Base-by-base conservation (phyloP, 2,113 vertebrate genomes). In the Scortum barcoo region DNA sequence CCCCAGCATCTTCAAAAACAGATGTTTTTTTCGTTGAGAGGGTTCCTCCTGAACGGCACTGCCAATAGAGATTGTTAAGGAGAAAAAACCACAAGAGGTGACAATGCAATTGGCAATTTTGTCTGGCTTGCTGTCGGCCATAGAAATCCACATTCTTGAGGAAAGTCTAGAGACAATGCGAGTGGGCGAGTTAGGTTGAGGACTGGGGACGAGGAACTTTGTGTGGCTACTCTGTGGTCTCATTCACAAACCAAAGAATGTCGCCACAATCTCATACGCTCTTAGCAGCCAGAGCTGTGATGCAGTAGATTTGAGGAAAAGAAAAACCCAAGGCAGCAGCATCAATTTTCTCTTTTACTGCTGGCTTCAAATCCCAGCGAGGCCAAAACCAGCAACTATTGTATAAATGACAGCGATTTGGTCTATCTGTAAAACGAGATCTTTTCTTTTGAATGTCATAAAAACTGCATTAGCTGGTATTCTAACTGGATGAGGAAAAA, bases 231-330 rank as follows among this genome's bases (percentile, higher is more conserved):
- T 92, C 80, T 72, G 90, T 78, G 94, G 94, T 93, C 91, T 86
- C 90, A 93, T 90, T 91, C 84, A 85, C 86, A 86, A 92, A 93
- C 91, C 84, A 1, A 94, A 90, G 93, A 96, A 95, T 95, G 92
- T 93, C 88, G 46, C 89, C 93, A 88, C 92, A 93, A 88, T 91
- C 91, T 91, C 83, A 80, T 88, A 68, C 6, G 33, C 76, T 93
- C 89, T 84, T 72, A 78, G 90, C 87, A 91, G 90, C 91, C 89
- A 89, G 86, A 82, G 70, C 78, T 78, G 79, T 66, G 86, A 86
- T 88, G 81, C 86, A 88, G 92, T 87, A 87, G 86, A 92, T 90
- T 86, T 91, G 68, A 87, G 51, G 81, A 75, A 81, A 0, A 77
- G 14, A 54, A 75, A 48, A 56, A 62, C 2, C 69, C 61, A 79